Evolutionary conservation across 1,140 invertebrate genomes (phyloP).

Genomic region (Lordiphosa collinella): DNA sequence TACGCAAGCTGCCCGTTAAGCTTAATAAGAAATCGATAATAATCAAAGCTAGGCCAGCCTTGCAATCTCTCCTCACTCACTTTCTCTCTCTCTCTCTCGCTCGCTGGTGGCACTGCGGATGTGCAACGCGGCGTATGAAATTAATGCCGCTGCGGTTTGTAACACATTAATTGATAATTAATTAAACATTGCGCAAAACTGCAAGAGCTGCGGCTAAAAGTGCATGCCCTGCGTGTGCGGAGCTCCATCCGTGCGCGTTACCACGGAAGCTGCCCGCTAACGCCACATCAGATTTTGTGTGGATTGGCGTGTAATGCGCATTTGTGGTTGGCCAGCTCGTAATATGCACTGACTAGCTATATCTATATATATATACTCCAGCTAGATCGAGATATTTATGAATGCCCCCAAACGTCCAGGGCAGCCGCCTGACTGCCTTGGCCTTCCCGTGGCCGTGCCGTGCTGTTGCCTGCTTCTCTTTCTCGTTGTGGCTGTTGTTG

Average conservation of each 20-base stretch:
- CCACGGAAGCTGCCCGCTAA: constrained; percentile 11
- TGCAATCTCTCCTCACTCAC: neutral
- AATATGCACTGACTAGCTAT: constrained; percentile 7
- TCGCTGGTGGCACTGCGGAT: constrained; percentile 36
- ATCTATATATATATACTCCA: neutral
- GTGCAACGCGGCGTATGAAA: constrained; percentile 70
- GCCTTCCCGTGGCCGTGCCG: constrained; percentile 1
- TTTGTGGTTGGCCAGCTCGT: constrained; percentile 24
- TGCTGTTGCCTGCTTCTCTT: neutral
- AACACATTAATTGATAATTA: constrained; percentile 76
- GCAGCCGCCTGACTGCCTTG: constrained; percentile 12
- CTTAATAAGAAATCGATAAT: constrained; percentile 69
- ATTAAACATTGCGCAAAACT: constrained; percentile 71
- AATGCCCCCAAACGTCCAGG: constrained; percentile 31
- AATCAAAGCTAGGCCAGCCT: constrained; percentile 49
- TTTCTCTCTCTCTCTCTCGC: constrained; percentile 2
- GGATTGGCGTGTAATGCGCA: neutral
- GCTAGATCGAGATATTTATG: constrained; percentile 31
- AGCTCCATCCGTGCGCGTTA: neutral
- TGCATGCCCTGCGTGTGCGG: constrained; percentile 34
- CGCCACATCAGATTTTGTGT: neutral
- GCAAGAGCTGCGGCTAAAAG: constrained; percentile 54
- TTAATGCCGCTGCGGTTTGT: constrained; percentile 71
- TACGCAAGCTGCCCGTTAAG: constrained; percentile 13
- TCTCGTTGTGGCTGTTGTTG: constrained; percentile 24